Percentiles rank a stretch among this genome's conserved stretches.
phyloP scores from a whole-genome alignment of 2,888 invertebrate genomes.

The Epirrhoe tristata region DNA sequence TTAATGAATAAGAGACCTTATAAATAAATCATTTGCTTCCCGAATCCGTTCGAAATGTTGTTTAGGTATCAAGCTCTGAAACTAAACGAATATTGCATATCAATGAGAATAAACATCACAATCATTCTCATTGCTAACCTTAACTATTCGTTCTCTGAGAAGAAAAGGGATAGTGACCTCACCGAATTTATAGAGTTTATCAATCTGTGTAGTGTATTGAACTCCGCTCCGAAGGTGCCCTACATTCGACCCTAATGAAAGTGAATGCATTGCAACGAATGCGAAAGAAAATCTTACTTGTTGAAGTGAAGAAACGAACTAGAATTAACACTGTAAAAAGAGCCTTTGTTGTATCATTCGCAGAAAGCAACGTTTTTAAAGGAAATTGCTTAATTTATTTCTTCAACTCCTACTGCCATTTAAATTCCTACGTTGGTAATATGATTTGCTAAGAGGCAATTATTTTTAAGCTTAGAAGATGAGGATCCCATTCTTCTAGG shows the following conservation, averaged over 20 bases:
- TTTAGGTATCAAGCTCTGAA: no score
- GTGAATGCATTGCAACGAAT: conserved; percentile 32
- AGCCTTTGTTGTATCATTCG: not conserved
- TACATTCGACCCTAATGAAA: conserved; percentile 41
- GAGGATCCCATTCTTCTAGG: not conserved
- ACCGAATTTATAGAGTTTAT: conserved; percentile 36
- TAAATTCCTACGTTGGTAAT: not conserved
- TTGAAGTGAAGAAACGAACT: conserved; percentile 17
- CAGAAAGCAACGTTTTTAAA: not conserved
- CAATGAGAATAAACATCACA: not conserved
- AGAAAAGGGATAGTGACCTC: conserved; percentile 34
- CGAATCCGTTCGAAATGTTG: not conserved
- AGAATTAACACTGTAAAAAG: not conserved
- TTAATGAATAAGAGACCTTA: no score
- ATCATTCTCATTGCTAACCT: no score
- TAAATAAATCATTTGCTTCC: no score
- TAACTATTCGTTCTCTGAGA: not conserved
- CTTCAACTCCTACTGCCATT: not conserved
- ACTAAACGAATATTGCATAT: not conserved
- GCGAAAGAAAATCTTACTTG: conserved; percentile 20
- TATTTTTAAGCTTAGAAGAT: conserved; percentile 6
- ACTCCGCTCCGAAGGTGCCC: conserved; percentile 42
- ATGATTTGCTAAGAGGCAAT: not conserved
- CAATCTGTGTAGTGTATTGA: conserved; percentile 39
- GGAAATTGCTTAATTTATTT: not conserved